phyloP scores from a whole-genome alignment of 1,140 invertebrate species.

The Dreissena rostriformis region DNA sequence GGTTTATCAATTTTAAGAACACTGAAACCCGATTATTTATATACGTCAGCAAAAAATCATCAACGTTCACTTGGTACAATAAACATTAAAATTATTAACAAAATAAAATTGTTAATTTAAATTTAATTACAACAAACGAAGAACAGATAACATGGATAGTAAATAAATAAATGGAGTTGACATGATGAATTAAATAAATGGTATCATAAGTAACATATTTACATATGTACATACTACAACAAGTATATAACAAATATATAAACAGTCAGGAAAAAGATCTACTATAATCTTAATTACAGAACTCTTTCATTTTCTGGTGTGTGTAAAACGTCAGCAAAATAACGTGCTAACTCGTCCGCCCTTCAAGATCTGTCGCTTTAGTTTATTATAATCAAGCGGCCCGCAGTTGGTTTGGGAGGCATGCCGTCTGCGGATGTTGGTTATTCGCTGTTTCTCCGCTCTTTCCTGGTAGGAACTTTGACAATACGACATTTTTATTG shows the following conservation, averaged over 20 bases:
- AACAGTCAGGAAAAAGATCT: neutral
- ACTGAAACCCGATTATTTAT: too few species aligned
- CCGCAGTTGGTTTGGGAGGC: conserved; percentile 35
- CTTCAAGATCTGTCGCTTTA: conserved; percentile 24
- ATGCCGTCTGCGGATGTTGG: conserved; percentile 40
- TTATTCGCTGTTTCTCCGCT: conserved; percentile 42
- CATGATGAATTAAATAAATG: too few species aligned
- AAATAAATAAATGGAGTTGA: too few species aligned
- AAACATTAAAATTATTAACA: too few species aligned
- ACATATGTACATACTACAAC: too few species aligned
- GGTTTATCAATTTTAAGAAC: too few species aligned
- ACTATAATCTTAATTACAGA: neutral
- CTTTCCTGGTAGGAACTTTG: conserved; percentile 49
- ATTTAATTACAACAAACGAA: too few species aligned
- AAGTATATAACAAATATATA: neutral
- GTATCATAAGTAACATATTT: too few species aligned
- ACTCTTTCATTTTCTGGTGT: neutral
- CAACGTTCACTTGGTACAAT: too few species aligned
- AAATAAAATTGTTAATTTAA: too few species aligned
- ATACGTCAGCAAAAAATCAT: too few species aligned
- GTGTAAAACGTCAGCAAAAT: neutral
- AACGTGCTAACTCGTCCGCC: neutral
- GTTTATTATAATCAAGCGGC: conserved; percentile 43
- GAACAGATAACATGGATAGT: too few species aligned
- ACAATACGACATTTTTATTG: conserved; percentile 41